These are phyloP conservation scores for Bufo gargarizans DNA, from an alignment of 2,113 vertebrate genomes.

Conservation along the genomic window DNA sequence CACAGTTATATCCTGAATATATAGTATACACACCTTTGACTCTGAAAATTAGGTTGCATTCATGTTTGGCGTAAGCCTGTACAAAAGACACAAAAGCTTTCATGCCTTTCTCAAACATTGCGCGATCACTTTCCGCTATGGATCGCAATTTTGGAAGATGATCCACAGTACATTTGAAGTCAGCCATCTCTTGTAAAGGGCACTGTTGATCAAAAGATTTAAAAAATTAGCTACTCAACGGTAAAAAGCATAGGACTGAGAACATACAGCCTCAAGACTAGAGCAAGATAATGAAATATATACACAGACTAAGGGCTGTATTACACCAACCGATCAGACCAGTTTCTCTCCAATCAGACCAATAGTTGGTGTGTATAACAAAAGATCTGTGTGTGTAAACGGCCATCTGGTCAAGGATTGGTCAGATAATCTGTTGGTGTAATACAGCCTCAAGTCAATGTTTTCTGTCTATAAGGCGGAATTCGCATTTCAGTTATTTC, in stretches of 20 bases:
- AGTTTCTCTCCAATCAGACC: too few relatives aligned
- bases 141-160: conserved; percentile 85
- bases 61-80: conserved; percentile 94
- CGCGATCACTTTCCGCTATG: conserved; percentile 84
- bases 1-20: too few relatives aligned
- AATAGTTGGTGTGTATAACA: too few relatives aligned
- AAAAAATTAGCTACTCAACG: background rate
- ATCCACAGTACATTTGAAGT: conserved; percentile 72
- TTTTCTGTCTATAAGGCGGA: background rate
- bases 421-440: too few relatives aligned
- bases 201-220: conserved; percentile 73
- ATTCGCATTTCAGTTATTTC: too few relatives aligned
- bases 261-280: background rate
- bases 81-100: conserved; percentile 88
- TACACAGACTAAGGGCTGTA: too few relatives aligned
- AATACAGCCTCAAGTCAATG: background rate
- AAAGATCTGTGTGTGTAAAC: too few relatives aligned
- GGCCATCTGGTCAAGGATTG: too few relatives aligned
- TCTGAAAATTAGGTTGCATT: conserved; percentile 94
- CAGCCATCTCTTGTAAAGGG: conserved; percentile 83
- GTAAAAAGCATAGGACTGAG: background rate
- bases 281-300: too few relatives aligned
- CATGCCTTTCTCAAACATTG: conserved; percentile 89
- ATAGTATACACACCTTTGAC: conserved; percentile 80
- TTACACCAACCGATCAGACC: too few relatives aligned